phyloP scores from a whole-genome alignment of 2,113 vertebrate species.

The Paradoxurus hermaphroditus region DNA sequence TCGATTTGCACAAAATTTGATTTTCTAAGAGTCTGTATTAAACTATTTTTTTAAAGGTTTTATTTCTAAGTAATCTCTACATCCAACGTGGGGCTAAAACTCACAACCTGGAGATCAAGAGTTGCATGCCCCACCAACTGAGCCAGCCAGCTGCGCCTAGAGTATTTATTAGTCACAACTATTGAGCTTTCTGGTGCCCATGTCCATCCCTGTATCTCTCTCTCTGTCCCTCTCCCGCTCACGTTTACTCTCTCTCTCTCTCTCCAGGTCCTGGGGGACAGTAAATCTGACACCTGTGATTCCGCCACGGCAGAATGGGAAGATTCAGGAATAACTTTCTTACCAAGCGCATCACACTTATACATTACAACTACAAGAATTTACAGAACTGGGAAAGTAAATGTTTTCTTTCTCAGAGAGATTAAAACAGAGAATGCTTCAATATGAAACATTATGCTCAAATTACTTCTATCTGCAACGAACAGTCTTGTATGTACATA shows the following conservation, averaged over 20 bases:
- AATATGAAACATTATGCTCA: neutral
- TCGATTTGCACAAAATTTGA: neutral
- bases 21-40: neutral
- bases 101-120: neutral
- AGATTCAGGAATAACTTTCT: neutral
- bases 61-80: neutral
- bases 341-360: neutral
- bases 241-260: no score
- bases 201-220: no score
- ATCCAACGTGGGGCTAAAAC: neutral
- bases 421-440: neutral
- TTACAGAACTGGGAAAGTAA: neutral
- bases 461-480: neutral
- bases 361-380: accelerated
- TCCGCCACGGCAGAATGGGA: accelerated
- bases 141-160: neutral
- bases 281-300: neutral
- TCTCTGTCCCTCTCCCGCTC: no score
- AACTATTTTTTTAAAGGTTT: neutral
- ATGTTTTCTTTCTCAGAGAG: neutral
- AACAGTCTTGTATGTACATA: no score
- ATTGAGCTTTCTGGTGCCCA: neutral
- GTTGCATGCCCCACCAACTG: neutral
- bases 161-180: neutral
- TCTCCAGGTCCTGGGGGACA: neutral